Conservation (phyloP, 2,888 invertebrate genomes). For the Dione juno region DNA sequence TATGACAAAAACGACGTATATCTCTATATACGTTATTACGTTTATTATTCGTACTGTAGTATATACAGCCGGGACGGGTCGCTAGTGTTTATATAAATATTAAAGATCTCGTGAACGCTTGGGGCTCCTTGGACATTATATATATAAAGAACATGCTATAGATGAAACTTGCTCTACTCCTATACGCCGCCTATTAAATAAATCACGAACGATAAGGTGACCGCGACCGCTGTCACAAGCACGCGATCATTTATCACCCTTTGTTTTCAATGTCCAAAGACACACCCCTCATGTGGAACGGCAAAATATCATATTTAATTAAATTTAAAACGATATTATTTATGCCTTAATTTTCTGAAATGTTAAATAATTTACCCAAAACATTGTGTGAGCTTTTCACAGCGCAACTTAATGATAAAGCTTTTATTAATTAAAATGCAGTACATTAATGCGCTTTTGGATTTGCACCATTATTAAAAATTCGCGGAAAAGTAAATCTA, state of each 20-base stretch:
- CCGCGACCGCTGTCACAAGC: conserved; percentile 47
- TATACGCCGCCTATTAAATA: conserved; percentile 13
- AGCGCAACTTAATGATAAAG: conserved; percentile 18
- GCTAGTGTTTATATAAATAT: too few species aligned
- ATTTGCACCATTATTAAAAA: conserved; percentile 11
- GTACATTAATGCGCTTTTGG: not conserved
- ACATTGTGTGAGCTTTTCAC: conserved; percentile 1
- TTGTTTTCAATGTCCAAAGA: conserved; percentile 42
- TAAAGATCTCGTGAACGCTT: too few species aligned
- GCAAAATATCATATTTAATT: conserved; percentile 13
- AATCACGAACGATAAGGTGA: conserved; percentile 21
- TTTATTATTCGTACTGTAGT: too few species aligned
- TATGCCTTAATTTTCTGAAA: not conserved
- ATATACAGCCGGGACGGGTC: too few species aligned
- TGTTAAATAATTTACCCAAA: conserved; percentile 4
- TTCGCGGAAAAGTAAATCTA: not conserved
- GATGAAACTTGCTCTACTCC: too few species aligned
- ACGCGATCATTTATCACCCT: conserved; percentile 48
- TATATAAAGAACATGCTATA: too few species aligned
- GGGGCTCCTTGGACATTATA: too few species aligned
- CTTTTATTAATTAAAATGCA: conserved; percentile 8
- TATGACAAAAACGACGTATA: too few species aligned
- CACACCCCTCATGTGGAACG: conserved; percentile 21
- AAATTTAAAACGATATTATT: conserved; percentile 14
- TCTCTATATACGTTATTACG: too few species aligned